Evolutionary conservation across 1,140 invertebrate genomes (phyloP).

Genomic region (Orussus abietinus): DNA sequence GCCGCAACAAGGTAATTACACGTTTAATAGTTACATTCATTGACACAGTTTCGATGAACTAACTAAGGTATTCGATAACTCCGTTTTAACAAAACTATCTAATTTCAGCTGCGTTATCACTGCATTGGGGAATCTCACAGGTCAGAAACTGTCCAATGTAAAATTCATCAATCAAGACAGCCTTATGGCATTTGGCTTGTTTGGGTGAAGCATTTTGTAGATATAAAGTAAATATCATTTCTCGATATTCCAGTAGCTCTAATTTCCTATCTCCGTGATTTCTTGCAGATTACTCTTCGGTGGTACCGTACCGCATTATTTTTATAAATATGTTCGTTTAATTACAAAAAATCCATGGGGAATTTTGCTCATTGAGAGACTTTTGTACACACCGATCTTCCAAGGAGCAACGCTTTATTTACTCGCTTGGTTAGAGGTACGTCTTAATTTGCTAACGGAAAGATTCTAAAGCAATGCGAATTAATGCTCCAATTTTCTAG

Average conservation of each 20-base stretch:
- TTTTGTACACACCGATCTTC: conserved; percentile 66
- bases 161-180: conserved; percentile 61
- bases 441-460: conserved; percentile 10
- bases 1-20: no score
- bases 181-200: conserved; percentile 64
- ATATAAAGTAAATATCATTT: conserved; percentile 1
- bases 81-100: no score
- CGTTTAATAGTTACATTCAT: no score
- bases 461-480: conserved; percentile 8
- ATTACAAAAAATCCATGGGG: conserved; percentile 55
- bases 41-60: no score
- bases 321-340: conserved; percentile 55
- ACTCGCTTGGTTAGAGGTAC: conserved; percentile 63
- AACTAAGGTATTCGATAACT: no score
- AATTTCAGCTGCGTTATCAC: no score
- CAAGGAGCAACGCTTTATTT: conserved; percentile 67
- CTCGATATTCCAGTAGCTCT: conserved; percentile 8
- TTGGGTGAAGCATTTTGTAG: conserved; percentile 57
- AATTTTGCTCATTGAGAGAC: conserved; percentile 62
- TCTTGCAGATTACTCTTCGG: conserved; percentile 64
- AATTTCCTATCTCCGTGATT: conserved; percentile 18
- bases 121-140: no score
- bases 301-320: conserved; percentile 68
- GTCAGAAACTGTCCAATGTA: conserved; percentile 61
- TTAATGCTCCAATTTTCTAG: conserved; percentile 27